Conservation (phyloP, 2,797 vertebrate genomes). For the Schizopygopsis malacanthus region DNA sequence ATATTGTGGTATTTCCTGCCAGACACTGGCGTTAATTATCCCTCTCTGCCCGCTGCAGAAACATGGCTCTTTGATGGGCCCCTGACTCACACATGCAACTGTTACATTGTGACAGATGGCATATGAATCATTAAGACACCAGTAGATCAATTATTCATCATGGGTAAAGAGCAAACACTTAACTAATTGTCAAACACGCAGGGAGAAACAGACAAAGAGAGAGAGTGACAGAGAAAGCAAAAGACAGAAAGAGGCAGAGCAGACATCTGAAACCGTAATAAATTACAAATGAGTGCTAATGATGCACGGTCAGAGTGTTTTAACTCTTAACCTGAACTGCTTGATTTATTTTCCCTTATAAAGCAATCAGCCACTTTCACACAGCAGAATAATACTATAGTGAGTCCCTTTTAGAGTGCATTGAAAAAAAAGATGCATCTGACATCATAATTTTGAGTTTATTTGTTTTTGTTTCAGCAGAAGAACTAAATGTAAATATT, state of each 20-base stretch:
- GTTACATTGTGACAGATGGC: conserved; percentile 76
- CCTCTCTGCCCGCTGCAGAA: conserved; percentile 15
- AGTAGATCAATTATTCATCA: conserved; percentile 86
- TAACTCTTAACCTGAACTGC: background rate
- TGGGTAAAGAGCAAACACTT: conserved; percentile 81
- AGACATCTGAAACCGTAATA: conserved; percentile 18
- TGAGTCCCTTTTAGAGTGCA: background rate
- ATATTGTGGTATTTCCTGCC: conserved; percentile 4
- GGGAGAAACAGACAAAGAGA: conserved; percentile 42
- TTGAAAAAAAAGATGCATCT: background rate
- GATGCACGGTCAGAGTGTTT: conserved; percentile 2
- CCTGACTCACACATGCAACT: conserved; percentile 43
- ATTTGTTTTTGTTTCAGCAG: background rate
- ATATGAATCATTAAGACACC: conserved; percentile 84
- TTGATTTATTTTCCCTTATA: conserved; percentile 8
- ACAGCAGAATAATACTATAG: background rate
- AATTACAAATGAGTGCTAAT: conserved; percentile 42
- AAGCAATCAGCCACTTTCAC: background rate
- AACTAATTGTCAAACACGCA: conserved; percentile 55
- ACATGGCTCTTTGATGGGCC: conserved; percentile 34
- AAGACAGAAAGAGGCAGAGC: background rate
- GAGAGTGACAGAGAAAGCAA: conserved; percentile 14
- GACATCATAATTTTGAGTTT: background rate
- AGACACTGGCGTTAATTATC: conserved; percentile 30
- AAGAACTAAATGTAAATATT: background rate